Conservation (phyloP, 2,888 invertebrate genomes). For the Phalangium opilio region DNA sequence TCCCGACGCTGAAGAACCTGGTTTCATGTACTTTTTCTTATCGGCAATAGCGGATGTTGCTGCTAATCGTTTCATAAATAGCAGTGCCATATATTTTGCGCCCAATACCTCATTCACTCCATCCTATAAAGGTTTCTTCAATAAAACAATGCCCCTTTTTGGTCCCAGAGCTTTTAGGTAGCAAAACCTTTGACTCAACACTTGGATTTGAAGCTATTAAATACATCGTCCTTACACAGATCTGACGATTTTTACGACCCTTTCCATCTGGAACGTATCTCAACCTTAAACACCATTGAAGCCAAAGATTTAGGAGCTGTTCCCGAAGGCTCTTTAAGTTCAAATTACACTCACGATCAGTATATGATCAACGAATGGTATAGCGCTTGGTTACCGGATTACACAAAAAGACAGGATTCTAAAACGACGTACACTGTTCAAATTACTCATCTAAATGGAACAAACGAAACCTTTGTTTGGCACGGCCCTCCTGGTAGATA, state of each 20-base stretch:
- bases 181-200: constrained; percentile 3
- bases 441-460: constrained; percentile 82
- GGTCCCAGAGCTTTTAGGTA: constrained; percentile 72
- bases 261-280: constrained; percentile 82
- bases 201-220: not conserved
- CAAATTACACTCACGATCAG: constrained; percentile 77
- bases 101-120: constrained; percentile 88
- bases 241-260: constrained; percentile 91
- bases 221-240: constrained; percentile 32
- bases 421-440: constrained; percentile 78
- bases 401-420: constrained; percentile 64
- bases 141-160: constrained; percentile 83
- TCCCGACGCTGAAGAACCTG: constrained; percentile 86
- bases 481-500: constrained; percentile 62
- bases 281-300: constrained; percentile 81
- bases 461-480: constrained; percentile 90
- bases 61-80: constrained; percentile 76
- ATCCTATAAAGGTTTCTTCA: constrained; percentile 87
- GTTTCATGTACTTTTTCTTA: constrained; percentile 93
- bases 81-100: constrained; percentile 83
- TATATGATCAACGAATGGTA: constrained; percentile 93
- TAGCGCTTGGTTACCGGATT: constrained; percentile 75
- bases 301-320: constrained; percentile 74
- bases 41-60: constrained; percentile 91
- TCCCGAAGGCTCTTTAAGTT: constrained; percentile 55